A percentile compares a stretch with the other conserved stretches of the same genome.
Conservation (phyloP, 1,140 invertebrate genomes). For the Ostrea denselamellosa region DNA sequence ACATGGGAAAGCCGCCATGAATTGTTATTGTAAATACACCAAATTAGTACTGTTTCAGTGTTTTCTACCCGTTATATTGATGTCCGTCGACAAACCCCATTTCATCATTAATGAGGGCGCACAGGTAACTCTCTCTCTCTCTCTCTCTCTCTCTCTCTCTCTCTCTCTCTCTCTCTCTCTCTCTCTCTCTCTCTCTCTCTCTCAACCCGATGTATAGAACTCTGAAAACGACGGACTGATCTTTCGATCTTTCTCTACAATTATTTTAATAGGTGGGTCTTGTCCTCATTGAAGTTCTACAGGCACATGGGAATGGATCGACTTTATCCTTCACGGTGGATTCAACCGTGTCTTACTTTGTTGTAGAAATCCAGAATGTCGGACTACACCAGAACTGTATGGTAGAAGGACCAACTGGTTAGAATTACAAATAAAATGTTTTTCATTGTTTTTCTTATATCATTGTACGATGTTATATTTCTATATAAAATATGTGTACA, state of each 20-base stretch:
- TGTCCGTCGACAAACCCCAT: neutral
- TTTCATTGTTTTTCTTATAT: too few relatives aligned
- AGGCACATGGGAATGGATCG: neutral
- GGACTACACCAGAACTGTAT: neutral
- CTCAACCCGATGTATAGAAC: too few relatives aligned
- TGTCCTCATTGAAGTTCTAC: neutral
- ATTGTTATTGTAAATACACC: neutral
- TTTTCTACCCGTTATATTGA: neutral
- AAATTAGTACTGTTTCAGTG: neutral
- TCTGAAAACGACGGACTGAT: too few relatives aligned
- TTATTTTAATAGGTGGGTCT: constrained; percentile 3
- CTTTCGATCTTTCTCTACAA: neutral
- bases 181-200: too few relatives aligned
- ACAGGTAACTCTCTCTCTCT: constrained; percentile 12
- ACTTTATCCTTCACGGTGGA: neutral
- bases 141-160: neutral
- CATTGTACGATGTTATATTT: too few relatives aligned
- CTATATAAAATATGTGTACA: too few relatives aligned
- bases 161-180: neutral
- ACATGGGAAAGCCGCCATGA: neutral
- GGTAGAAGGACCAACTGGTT: neutral
- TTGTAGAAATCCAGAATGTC: constrained; percentile 8
- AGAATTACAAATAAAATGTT: too few relatives aligned
- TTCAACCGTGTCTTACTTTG: neutral
- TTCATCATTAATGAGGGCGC: neutral